Base-by-base conservation (phyloP, 1,140 invertebrate genomes). In the Camponotus pennsylvanicus region DNA sequence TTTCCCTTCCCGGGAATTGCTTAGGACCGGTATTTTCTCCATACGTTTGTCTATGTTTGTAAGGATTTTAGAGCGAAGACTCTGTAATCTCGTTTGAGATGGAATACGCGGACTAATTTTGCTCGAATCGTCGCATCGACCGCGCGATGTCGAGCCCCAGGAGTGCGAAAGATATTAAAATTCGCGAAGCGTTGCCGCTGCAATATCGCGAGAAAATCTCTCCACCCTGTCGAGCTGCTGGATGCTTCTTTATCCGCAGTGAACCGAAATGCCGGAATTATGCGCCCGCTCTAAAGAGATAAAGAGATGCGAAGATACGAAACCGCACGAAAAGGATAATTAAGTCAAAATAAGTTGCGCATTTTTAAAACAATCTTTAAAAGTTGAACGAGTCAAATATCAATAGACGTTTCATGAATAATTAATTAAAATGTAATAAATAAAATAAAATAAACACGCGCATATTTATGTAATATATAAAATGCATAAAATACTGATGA, bases 111-210 rank as follows among this genome's bases (percentile, higher is more conserved):
- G 34, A 45, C 21, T 42, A 52, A 49, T 52, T 66, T 40, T 6
- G 4, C 42, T 11, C 27, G 59, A n/a, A 75, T 15, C 42, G 37
- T 45, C 55, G 79, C 49, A 27, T 27, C 32, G 18, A 15, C 45
- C 70, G 21, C 11, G 70, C 32, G 8, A 64, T 52, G 21, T 37
- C 82, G 82, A 77, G n/a, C 18, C n/a, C 63, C 67, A 32, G 37
- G 27, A 70, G 21, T 66, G 8, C 64, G 64, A 69, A 40, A 57
- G 59, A 87, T 84, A 87, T 87, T 87, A 84, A 87, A 87, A 87
- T 87, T 85, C 82, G 57, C 73, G 32, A 55, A 61, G 75, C 73
- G 66, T 78, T 55, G 37, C 45, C 37, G 71, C 70, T 49, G 64
- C 71, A 85, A 77, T 69, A 87, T 87, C 73, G 45, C 45, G 59